Evolutionary conservation across 1,140 invertebrate genomes (phyloP).

Genomic region (Oscheius sp.): DNA sequence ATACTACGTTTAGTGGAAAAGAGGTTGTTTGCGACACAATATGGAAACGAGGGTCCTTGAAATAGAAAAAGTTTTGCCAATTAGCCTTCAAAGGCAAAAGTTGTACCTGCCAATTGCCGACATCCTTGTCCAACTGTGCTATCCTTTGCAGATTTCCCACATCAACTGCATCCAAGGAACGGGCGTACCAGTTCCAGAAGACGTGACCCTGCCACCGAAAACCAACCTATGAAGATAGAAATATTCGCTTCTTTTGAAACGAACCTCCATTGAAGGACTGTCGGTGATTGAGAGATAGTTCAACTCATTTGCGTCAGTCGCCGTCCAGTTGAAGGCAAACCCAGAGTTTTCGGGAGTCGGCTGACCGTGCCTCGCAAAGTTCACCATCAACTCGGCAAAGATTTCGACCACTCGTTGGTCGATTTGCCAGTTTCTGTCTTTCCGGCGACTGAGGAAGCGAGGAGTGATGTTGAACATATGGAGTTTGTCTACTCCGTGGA

Average conservation of each 20-base stretch:
- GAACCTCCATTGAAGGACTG: slow-evolving; percentile 53
- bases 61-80: no score
- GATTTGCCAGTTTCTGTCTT: slow-evolving; percentile 59
- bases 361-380: slow-evolving; percentile 51
- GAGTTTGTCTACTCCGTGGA: slow-evolving; percentile 58
- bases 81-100: no score
- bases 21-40: no score
- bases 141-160: slow-evolving; percentile 59
- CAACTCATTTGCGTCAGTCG: slow-evolving; percentile 41
- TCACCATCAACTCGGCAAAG: slow-evolving; percentile 56
- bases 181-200: slow-evolving; percentile 55
- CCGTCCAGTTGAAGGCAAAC: slow-evolving; percentile 59
- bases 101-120: slow-evolving; percentile 60
- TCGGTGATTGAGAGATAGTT: slow-evolving; percentile 60
- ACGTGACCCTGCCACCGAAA: slow-evolving; percentile 57
- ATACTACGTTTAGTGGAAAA: no score
- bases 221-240: slow-evolving; percentile 6
- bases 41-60: no score
- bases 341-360: slow-evolving; percentile 55
- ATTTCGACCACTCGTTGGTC: slow-evolving; percentile 59
- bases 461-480: slow-evolving; percentile 60
- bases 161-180: slow-evolving; percentile 58
- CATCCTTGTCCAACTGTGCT: slow-evolving; percentile 56
- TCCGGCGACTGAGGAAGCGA: slow-evolving; percentile 50
- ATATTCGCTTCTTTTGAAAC: slow-evolving; percentile 30